A percentile compares a stretch with the other conserved stretches of the same genome.
phyloP scores from a whole-genome alignment of 2,113 vertebrate species.

The Cyprinus carpio region DNA sequence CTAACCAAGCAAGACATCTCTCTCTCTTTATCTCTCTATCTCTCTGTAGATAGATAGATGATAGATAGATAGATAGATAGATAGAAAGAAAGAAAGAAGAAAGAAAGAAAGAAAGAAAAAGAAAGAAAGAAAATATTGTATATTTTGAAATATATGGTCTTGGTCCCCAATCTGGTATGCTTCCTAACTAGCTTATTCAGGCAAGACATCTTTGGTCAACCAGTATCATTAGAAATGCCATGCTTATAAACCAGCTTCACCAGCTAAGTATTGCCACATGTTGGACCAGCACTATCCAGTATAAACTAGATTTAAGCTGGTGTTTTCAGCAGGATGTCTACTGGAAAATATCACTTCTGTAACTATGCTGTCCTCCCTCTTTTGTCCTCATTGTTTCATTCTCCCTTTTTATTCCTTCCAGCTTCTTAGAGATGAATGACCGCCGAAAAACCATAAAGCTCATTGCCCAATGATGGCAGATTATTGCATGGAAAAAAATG shows the following conservation, averaged over 20 bases:
- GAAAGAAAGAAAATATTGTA: too few species aligned
- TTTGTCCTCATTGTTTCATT: slow-evolving; percentile 35
- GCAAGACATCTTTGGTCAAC: neutral
- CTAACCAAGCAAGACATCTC: too few species aligned
- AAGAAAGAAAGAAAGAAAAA: too few species aligned
- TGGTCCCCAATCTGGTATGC: too few species aligned
- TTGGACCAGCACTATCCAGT: neutral
- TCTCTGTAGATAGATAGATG: too few species aligned
- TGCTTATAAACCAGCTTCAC: neutral
- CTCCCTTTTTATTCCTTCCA: neutral
- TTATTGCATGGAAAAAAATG: neutral
- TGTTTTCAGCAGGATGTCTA: neutral
- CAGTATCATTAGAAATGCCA: neutral
- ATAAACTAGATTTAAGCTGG: neutral
- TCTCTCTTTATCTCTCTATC: too few species aligned
- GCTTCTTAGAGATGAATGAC: neutral
- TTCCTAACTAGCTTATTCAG: too few species aligned
- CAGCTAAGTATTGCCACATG: neutral
- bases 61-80: too few species aligned
- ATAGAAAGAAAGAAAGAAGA: too few species aligned
- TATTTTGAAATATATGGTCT: too few species aligned
- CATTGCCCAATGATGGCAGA: slow-evolving; percentile 35
- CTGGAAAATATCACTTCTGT: neutral
- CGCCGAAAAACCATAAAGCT: slow-evolving; percentile 5
- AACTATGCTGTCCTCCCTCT: neutral